These are phyloP conservation scores for Stenodema calcarata DNA, from an alignment of 2,888 invertebrate species.

Conservation along the genomic window DNA sequence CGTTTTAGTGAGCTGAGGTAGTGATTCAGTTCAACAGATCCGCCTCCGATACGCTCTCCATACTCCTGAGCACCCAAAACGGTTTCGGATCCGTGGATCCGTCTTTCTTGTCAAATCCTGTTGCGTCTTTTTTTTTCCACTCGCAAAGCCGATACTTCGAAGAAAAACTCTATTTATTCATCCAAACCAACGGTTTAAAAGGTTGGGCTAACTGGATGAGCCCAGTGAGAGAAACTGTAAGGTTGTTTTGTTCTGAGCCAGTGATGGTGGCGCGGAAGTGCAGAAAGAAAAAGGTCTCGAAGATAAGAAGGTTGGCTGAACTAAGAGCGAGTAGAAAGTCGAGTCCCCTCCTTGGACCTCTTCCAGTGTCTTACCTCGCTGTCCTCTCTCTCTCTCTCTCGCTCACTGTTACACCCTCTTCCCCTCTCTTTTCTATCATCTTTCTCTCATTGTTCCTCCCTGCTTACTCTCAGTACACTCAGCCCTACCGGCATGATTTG, in stretches of 20 bases:
- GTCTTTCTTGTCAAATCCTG: neutral
- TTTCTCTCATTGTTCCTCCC: slow-evolving; percentile 44
- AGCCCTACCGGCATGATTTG: slow-evolving; percentile 53
- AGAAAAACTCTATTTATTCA: slow-evolving; percentile 33
- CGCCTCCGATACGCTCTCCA: slow-evolving; percentile 23
- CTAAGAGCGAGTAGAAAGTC: slow-evolving; percentile 54
- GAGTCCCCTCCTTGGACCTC: slow-evolving; percentile 13
- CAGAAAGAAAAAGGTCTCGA: slow-evolving; percentile 38
- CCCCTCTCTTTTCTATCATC: slow-evolving; percentile 38
- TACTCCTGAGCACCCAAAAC: neutral
- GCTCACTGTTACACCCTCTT: neutral
- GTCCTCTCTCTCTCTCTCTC: slow-evolving; percentile 36
- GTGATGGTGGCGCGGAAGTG: slow-evolving; percentile 46
- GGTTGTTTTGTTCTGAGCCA: slow-evolving; percentile 52
- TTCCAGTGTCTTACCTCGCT: neutral
- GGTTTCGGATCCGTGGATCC: neutral
- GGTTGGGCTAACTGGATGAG: neutral
- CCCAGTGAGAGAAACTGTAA: slow-evolving; percentile 10
- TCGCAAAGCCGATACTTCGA: neutral
- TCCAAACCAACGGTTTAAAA: slow-evolving; percentile 31
- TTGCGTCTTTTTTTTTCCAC: neutral
- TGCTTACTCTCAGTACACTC: slow-evolving; percentile 33
- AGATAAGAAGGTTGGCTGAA: slow-evolving; percentile 52
- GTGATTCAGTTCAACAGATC: slow-evolving; percentile 10
- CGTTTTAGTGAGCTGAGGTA: neutral